Base-by-base conservation (phyloP, 2,113 vertebrate species). In the Setophaga coronata region DNA sequence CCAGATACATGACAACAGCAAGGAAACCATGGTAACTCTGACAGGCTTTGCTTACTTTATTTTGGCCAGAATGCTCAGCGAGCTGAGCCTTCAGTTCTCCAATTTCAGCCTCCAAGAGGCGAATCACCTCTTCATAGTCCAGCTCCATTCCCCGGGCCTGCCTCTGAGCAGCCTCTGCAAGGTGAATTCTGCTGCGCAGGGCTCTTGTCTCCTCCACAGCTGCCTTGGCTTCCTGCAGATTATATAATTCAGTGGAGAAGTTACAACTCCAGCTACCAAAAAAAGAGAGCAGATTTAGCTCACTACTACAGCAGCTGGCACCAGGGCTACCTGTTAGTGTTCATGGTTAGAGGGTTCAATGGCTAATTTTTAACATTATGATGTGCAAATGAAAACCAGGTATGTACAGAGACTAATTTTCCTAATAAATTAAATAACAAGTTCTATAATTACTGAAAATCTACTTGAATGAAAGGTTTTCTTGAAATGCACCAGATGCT, bases 51-150 rank as follows among this genome's bases (percentile, higher is more conserved):
- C 98, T 98, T 98, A 99, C 98, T 98, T 98, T 99, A 97, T 95
- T 96, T 69, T 98, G 95, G 86, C 96, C 96, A 18, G 98, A 97
- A 42, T 97, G 98, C 94, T 98, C 98, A 34, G 87, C 38, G 17
- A 98, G 98, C 97, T 98, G 99, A 86, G 98, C 97, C 98, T 99
- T 99, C 56, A 99, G 98, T 95, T 99, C 99, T 6, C 98, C 95
- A 31, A 99, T 99, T 98, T 99, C 99, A 24, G 98, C 98, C 97
- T 99, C 99, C 70, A 99, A 89, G 21, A 99, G 98, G 93, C 96
- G 98, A 97, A 99, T 98, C 57, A 99, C 99, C 96, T 99, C 99
- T 89, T 99, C 99, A 3, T 99, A 99, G 98, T 99, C 99, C 98
- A 98, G 98, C 97, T 99, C 99, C 98, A 99, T 99, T 0, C 99